Conservation (phyloP, 2,888 invertebrate species). For the Elmis aenea region DNA sequence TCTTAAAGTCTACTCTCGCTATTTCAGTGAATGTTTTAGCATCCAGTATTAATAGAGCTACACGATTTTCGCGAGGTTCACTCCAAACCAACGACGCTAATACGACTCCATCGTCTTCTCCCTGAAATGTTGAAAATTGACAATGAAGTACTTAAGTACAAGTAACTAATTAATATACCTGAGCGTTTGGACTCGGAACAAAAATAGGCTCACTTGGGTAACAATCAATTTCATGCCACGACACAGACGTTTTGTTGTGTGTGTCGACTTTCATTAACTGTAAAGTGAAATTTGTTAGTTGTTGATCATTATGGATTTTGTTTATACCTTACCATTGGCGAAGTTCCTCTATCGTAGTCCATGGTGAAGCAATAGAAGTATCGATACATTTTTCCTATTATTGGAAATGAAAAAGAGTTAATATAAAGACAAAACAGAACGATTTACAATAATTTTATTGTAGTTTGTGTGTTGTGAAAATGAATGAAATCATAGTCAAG, state of each 20-base stretch:
- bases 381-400: no score
- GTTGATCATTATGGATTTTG: no score
- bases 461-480: no score
- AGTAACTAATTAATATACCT: slow-evolving; percentile 38
- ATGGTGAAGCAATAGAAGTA: no score
- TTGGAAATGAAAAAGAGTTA: no score
- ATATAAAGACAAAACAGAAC: no score
- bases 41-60: slow-evolving; percentile 70
- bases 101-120: slow-evolving; percentile 76
- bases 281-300: no score
- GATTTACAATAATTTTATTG: no score
- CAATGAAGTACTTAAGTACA: background rate
- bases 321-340: no score
- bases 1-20: slow-evolving; percentile 67
- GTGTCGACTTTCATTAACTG: slow-evolving; percentile 74
- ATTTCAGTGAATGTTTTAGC: slow-evolving; percentile 69
- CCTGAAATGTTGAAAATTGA: slow-evolving; percentile 26
- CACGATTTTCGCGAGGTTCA: slow-evolving; percentile 54
- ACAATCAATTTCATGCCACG: slow-evolving; percentile 68
- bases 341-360: no score
- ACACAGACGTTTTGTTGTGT: slow-evolving; percentile 53
- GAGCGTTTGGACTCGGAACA: slow-evolving; percentile 61
- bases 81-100: slow-evolving; percentile 71
- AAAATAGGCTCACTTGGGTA: slow-evolving; percentile 86
- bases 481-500: no score